Evolutionary conservation across 2,888 invertebrate genomes (phyloP).

Genomic region (Ephialtes manifestator): DNA sequence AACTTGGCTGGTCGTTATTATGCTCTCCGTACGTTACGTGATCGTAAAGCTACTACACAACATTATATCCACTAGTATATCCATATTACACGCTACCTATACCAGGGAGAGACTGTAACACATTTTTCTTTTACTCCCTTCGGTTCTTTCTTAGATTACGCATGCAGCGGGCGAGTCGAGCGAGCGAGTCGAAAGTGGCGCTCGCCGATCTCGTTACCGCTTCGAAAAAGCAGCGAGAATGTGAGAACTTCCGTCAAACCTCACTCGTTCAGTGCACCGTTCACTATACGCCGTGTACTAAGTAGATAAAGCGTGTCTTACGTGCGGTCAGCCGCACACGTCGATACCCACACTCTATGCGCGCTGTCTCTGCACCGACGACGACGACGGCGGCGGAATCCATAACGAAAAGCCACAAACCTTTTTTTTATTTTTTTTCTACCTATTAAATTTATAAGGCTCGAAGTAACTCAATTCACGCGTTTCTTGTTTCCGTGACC

Average conservation of each 20-base stretch:
- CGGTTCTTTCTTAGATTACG: slow-evolving; percentile 36
- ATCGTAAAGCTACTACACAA: slow-evolving; percentile 46
- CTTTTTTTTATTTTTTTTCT: slow-evolving; percentile 10
- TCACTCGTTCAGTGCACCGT: slow-evolving; percentile 8
- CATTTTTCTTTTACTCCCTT: background rate
- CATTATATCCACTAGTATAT: slow-evolving; percentile 21
- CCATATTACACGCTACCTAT: slow-evolving; percentile 24
- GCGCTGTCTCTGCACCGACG: background rate
- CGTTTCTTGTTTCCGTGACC: slow-evolving; percentile 44
- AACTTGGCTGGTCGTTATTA: slow-evolving; percentile 58
- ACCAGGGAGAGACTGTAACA: slow-evolving; percentile 11
- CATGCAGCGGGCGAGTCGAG: slow-evolving; percentile 34
- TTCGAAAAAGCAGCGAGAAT: slow-evolving; percentile 49
- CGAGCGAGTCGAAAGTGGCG: slow-evolving; percentile 53
- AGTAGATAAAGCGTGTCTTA: slow-evolving; percentile 49
- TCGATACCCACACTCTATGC: slow-evolving; percentile 1
- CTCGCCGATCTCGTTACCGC: slow-evolving; percentile 45
- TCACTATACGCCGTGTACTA: background rate
- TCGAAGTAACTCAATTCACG: slow-evolving; percentile 50
- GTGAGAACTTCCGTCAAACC: slow-evolving; percentile 53
- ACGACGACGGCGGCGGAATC: slow-evolving; percentile 1
- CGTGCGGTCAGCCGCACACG: slow-evolving; percentile 42
- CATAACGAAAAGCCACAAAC: slow-evolving; percentile 16
- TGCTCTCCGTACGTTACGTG: slow-evolving; percentile 55
- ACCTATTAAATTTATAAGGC: slow-evolving; percentile 32